Conservation (phyloP, 2,888 invertebrate species). For the Anaspis maculata region DNA sequence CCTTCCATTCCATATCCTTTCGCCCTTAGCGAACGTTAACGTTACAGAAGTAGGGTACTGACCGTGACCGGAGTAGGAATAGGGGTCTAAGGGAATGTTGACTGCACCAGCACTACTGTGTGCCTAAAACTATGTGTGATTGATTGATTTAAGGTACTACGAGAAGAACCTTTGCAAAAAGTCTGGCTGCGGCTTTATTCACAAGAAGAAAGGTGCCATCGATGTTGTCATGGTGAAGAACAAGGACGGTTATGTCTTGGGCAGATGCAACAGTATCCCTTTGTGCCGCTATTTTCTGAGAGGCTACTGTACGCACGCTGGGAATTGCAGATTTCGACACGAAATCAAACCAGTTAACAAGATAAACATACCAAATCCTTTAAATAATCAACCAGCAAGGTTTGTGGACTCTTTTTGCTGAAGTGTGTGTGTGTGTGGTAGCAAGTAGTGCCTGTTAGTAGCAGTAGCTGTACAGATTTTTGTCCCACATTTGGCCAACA, state of each 20-base stretch:
- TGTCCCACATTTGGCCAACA: no score
- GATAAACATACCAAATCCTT: slow-evolving; percentile 13
- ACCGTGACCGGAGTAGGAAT: no score
- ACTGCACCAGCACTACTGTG: no score
- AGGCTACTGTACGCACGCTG: slow-evolving; percentile 26
- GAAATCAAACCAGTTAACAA: slow-evolving; percentile 18
- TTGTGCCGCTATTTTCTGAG: slow-evolving; percentile 24
- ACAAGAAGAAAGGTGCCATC: slow-evolving; percentile 7
- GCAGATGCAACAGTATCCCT: slow-evolving; percentile 6
- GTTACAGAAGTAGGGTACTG: no score
- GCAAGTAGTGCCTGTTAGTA: no score
- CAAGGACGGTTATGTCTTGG: slow-evolving; percentile 8
- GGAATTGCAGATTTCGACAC: slow-evolving; percentile 27
- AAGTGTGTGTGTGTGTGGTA: no score
- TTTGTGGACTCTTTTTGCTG: no score
- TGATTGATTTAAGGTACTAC: slow-evolving; percentile 5
- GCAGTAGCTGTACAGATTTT: no score
- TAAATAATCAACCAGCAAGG: slow-evolving; percentile 14
- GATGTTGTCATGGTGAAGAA: slow-evolving; percentile 9
- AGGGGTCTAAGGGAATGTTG: no score
- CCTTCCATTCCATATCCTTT: no score
- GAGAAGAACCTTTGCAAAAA: slow-evolving; percentile 8
- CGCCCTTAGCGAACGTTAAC: no score
- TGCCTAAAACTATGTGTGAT: no score
- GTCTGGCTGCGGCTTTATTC: slow-evolving; percentile 5